Evolutionary conservation across 2,113 vertebrate genomes (phyloP), one percentile per base, ranked within the genome.

Genomic region (Datnioides undecimradiatus): DNA sequence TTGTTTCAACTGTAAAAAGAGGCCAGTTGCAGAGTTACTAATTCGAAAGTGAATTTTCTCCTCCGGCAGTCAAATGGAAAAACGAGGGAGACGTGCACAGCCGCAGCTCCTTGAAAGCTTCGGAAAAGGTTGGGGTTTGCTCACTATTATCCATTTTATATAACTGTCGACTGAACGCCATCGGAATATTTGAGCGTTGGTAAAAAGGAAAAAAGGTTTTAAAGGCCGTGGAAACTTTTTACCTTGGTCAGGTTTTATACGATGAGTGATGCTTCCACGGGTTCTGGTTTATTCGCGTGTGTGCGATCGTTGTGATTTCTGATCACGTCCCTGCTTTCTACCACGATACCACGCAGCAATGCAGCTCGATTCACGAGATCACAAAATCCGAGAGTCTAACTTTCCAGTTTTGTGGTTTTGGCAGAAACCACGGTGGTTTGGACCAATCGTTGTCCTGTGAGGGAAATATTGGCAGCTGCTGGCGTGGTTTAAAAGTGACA

Each of bases 1-100:
- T 69, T 78, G 33, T 75, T 66, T 70, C 63, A 63, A 51, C 45
- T 51, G 36, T 51, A 69, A 69, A 67, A 85, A 65, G 67, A 48
- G 62, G 31, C 41, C 31, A 36, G 13, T 21, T 45, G 41, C 48
- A 68, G 34, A 43, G 34, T 40, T 62, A 55, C 21, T 17, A 71
- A 27, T 73, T 51, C 58, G 45, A 63, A 45, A 54, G 69, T 48
- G 33, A 63, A 58, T 74, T 73, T 58, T 74, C 43, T 63, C 23
- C 68, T 51, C 70, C 31, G 23, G 40, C 19, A 40, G 74, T 40
- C 51, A 74, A 59, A 69, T 73, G 45, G 29, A 81, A 81, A 81
- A 80, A 80, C 12, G 5, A 27, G 8, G 9, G 12, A n/a, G 38
- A 64, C 33, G 17, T 33, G 16, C 40, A 64, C 10, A 34, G 17